These are phyloP conservation scores for Drosophila mayri DNA, from an alignment of 1,140 invertebrate species.

Conservation along the genomic window DNA sequence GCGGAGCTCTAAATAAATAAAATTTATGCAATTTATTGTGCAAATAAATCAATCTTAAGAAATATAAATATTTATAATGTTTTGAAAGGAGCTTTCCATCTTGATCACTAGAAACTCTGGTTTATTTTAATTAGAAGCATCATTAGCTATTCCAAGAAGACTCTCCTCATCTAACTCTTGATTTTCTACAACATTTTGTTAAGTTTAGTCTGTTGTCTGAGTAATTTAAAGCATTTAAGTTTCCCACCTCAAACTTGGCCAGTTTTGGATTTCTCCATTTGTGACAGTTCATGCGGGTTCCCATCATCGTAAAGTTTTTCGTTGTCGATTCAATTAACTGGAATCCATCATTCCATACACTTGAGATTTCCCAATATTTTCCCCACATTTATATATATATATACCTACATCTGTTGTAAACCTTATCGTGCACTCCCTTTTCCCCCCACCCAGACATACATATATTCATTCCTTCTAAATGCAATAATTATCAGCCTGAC, in stretches of 20 bases:
- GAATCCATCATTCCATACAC: conserved; percentile 7
- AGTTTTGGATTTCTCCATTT: conserved; percentile 29
- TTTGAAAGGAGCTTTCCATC: neutral
- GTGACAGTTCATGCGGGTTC: conserved; percentile 43
- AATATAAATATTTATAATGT: neutral
- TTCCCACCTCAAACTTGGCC: conserved; percentile 25
- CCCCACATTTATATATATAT: neutral
- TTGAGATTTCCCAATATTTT: conserved; percentile 10
- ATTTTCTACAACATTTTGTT: conserved; percentile 18
- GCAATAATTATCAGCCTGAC: conserved; percentile 24
- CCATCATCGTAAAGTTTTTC: conserved; percentile 25
- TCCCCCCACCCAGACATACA: neutral
- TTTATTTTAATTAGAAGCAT: neutral
- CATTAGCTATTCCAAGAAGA: conserved; percentile 25
- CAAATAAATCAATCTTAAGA: neutral
- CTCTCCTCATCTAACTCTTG: neutral
- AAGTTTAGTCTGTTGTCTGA: conserved; percentile 9
- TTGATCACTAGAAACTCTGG: neutral
- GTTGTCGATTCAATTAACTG: conserved; percentile 28
- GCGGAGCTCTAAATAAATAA: neutral
- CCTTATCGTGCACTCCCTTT: conserved; percentile 14
- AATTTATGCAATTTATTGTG: neutral
- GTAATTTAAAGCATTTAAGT: conserved; percentile 28
- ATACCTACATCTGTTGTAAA: conserved; percentile 2
- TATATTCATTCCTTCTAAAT: conserved; percentile 29